These are phyloP conservation scores for Lophura swinhoii DNA, from an alignment of 2,797 vertebrate genomes.

Conservation along the genomic window DNA sequence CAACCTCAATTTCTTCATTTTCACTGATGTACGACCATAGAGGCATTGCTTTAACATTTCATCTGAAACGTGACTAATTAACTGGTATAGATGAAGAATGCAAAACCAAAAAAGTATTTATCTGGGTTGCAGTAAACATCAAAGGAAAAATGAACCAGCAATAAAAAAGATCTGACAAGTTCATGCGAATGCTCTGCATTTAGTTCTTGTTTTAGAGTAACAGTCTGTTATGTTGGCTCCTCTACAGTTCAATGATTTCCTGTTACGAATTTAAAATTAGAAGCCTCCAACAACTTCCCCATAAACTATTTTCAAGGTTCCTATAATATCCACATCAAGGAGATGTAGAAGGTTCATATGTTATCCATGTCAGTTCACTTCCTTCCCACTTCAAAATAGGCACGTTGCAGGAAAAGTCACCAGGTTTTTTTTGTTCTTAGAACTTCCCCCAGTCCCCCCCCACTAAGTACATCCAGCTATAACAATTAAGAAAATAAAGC, in stretches of 20 bases:
- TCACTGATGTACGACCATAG: background rate
- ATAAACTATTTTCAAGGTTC: conserved; percentile 68
- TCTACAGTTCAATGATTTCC: conserved; percentile 69
- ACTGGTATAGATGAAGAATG: background rate
- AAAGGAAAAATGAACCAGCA: conserved; percentile 2
- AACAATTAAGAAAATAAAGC: conserved; percentile 13
- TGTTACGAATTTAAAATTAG: conserved; percentile 72
- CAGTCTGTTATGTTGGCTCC: conserved; percentile 68
- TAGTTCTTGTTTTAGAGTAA: conserved; percentile 64
- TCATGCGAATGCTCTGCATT: conserved; percentile 56
- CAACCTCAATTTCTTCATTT: background rate
- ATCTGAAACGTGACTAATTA: background rate
- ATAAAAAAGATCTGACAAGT: conserved; percentile 57
- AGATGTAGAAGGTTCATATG: conserved; percentile 65
- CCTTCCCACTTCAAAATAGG: conserved; percentile 68
- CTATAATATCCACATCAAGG: conserved; percentile 75
- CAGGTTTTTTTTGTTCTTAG: conserved; percentile 49
- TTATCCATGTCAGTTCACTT: conserved; percentile 63
- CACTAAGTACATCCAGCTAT: background rate
- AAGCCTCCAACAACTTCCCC: conserved; percentile 73
- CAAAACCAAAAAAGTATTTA: background rate
- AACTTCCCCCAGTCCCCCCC: background rate
- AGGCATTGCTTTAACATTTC: background rate
- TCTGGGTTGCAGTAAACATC: conserved; percentile 59
- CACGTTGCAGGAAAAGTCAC: conserved; percentile 45